Conservation (phyloP, 2,113 vertebrate genomes). For the Heterocephalus glaber region DNA sequence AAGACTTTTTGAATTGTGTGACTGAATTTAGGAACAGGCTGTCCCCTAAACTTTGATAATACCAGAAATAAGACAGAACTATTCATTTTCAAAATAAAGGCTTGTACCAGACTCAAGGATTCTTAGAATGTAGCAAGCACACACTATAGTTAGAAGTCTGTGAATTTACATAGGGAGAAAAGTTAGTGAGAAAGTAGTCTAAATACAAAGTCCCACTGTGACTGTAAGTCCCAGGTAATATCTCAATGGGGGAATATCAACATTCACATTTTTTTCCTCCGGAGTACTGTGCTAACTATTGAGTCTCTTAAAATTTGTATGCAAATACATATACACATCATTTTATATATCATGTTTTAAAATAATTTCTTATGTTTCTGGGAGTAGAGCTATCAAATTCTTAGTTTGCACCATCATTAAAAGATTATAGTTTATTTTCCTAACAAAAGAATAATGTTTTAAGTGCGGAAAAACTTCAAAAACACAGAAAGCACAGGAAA, state of each 20-base stretch:
- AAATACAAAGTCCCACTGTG: slow-evolving; percentile 36
- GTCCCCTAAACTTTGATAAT: background rate
- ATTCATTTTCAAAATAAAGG: slow-evolving; percentile 47
- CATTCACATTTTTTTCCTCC: slow-evolving; percentile 56
- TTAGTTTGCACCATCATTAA: background rate
- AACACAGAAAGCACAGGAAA: background rate
- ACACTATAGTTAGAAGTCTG: slow-evolving; percentile 21
- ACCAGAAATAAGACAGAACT: background rate
- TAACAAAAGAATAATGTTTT: slow-evolving; percentile 27
- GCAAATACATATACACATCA: background rate
- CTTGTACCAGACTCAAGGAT: background rate
- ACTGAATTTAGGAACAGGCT: background rate
- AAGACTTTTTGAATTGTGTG: background rate
- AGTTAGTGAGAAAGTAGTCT: slow-evolving; percentile 41
- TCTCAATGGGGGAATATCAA: slow-evolving; percentile 55
- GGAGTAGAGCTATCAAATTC: background rate
- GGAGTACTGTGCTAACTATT: slow-evolving; percentile 52
- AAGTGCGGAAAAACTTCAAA: slow-evolving; percentile 50
- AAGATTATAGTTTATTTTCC: slow-evolving; percentile 38
- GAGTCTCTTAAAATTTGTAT: slow-evolving; percentile 38
- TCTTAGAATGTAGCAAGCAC: background rate
- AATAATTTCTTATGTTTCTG: slow-evolving; percentile 31
- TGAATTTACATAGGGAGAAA: slow-evolving; percentile 50
- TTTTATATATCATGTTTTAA: slow-evolving; percentile 61
- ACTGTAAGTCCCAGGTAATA: slow-evolving; percentile 63